Evolutionary conservation across 2,888 invertebrate genomes (phyloP).

Genomic region (Cloeon dipterum): DNA sequence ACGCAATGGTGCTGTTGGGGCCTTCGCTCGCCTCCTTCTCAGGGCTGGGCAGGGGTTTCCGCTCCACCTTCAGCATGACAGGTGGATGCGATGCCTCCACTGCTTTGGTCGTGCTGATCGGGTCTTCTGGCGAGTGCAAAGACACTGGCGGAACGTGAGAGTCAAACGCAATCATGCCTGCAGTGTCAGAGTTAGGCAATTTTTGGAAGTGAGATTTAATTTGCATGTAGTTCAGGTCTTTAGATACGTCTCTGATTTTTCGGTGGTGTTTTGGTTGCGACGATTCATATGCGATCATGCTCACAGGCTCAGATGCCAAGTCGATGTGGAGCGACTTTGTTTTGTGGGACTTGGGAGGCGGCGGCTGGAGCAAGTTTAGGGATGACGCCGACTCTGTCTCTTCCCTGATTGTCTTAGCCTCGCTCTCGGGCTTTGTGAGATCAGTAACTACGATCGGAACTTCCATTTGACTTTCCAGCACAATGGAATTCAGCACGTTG

Average conservation of each 20-base stretch:
- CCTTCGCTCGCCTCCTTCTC: not conserved
- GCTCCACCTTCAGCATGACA: not conserved
- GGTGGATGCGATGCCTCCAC: no score
- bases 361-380: not conserved
- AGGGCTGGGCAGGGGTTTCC: not conserved
- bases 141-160: no score
- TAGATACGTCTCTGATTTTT: conserved; percentile 1
- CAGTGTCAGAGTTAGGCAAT: not conserved
- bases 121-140: no score
- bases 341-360: not conserved
- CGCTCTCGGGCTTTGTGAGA: no score
- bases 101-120: no score
- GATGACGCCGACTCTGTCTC: not conserved
- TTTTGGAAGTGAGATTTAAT: not conserved
- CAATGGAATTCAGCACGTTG: no score
- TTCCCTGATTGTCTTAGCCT: no score
- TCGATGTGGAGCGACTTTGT: not conserved
- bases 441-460: no score
- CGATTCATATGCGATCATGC: not conserved
- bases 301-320: not conserved
- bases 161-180: not conserved
- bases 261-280: not conserved
- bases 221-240: no score
- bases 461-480: no score
- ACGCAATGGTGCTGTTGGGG: not conserved